Base-by-base conservation (phyloP, 2,797 vertebrate species). In the Apogon hyalosoma region DNA sequence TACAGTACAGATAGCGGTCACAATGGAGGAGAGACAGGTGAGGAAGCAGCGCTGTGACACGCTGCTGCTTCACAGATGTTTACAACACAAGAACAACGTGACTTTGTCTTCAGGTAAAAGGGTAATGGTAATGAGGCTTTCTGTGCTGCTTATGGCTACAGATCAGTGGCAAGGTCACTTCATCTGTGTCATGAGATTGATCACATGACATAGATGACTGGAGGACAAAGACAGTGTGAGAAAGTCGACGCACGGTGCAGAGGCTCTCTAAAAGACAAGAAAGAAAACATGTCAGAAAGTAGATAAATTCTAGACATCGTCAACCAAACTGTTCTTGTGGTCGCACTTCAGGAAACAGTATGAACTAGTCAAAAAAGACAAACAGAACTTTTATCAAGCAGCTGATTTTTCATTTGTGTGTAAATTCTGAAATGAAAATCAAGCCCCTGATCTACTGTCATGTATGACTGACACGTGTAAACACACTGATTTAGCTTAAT, bases 141-240 rank as follows among this genome's bases (percentile, higher is more conserved):
- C 52, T 46, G 31, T 65, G 57, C 21, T 52, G 60, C 4, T 45
- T 63, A 72, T 16, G 61, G 14, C 57, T 40, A 39, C 24, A 36
- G 24, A 48, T 59, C 46, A 57, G 43, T 9, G 54, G 1, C 48
- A 31, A 50, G 63, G 57, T 79, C 60, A 39, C 42, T 48, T 46
- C 41, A 43, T 82, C 71, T 40, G 12, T 11, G 50, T 52, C 69
- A 56, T 6, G 24, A 71, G 58, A 67, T 51, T 31, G 40, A 56
- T 55, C 71, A 74, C 51, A 75, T 45, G 45, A 76, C 60, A 49
- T 24, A 50, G 60, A 21, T 24, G 48, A 49, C 12, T n/a, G 54
- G 33, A 38, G 33, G 19, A 18, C 42, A 53, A 42, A 54, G 64
- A 45, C 48, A 45, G 42, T 11, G 6, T 15, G 63, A 18, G 15